Base-by-base conservation (phyloP, 2,113 vertebrate species). In the Arizona elegans region DNA sequence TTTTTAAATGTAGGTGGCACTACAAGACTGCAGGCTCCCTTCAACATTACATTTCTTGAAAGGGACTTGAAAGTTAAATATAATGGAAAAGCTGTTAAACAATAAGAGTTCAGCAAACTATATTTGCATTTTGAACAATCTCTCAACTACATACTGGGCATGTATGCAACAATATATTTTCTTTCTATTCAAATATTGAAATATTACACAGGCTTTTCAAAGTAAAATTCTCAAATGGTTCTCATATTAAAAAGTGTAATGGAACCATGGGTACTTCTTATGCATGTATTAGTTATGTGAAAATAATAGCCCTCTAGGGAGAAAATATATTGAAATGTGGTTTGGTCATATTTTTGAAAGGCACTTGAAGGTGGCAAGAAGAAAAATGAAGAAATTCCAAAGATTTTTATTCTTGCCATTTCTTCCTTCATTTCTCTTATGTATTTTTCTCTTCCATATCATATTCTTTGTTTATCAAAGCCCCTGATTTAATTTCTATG, bases 1-100 rank as follows among this genome's bases (percentile, higher is more conserved):
- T 10, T 0, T 0, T 75, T 29, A 95, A 29, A 9, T 90, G 95
- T 97, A 97, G 97, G 89, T 95, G 97, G 97, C 96, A 95, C 92
- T 93, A 92, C 91, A 94, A 91, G 91, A 95, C 94, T 95, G 86
- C 47, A 15, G 92, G 91, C 95, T 23, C 38, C 23, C 90, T 15
- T 87, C 50, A 90, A 17, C 8, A 23, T 47, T 47, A 92, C 75
- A 90, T 93, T 85, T 86, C 47, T 52, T 88, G 89, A 91, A 92
- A 75, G 65, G 13, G 8, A 93, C 93, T 23, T n/a, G 5, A 26
- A 93, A 88, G 33, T 75, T 2, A 81, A 54, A 10, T 89, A 87
- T 56, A 33, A 38, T 86, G 50, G 70, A n/a, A 94, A 92, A 29
- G 75, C 90, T 95, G 89, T 91, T 70, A 1, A 85, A 88, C 86